Percentiles rank a stretch among this genome's conserved stretches.
Evolutionary conservation across 2,888 invertebrate genomes (phyloP).

Genomic region (Sphinx pinastri): DNA sequence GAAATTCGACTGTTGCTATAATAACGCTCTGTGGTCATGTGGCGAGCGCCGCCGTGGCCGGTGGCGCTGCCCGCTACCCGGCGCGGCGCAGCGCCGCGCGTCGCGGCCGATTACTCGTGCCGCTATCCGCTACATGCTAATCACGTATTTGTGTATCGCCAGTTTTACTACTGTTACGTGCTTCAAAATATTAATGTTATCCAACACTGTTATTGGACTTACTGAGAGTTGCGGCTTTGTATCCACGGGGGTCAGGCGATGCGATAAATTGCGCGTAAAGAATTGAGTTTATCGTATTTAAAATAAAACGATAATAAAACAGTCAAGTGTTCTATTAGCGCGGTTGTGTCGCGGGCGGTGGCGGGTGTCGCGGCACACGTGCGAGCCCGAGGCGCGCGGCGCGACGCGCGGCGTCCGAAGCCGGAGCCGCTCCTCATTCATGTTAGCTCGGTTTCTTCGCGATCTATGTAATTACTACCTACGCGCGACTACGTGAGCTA

Average conservation of each 20-base stretch:
- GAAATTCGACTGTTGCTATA: slow-evolving; percentile 75
- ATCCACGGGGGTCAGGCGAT: not conserved
- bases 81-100: not conserved
- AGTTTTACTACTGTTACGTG: slow-evolving; percentile 22
- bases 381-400: slow-evolving; percentile 41
- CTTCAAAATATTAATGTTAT: slow-evolving; percentile 13
- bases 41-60: slow-evolving; percentile 36
- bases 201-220: slow-evolving; percentile 18
- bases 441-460: slow-evolving; percentile 63
- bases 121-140: slow-evolving; percentile 12
- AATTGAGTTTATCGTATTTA: not conserved
- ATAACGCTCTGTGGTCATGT: slow-evolving; percentile 13
- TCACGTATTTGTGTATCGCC: slow-evolving; percentile 21
- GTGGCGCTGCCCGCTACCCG: slow-evolving; percentile 44
- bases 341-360: not conserved
- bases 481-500: slow-evolving; percentile 53
- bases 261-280: no score
- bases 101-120: not conserved
- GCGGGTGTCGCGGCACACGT: slow-evolving; percentile 52
- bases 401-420: slow-evolving; percentile 56
- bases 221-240: not conserved
- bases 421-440: slow-evolving; percentile 70
- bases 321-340: no score
- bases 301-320: not conserved
- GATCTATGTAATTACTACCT: slow-evolving; percentile 58